These are phyloP conservation scores for Danio rerio DNA, from an alignment of 2,113 vertebrate species.

Conservation along the genomic window DNA sequence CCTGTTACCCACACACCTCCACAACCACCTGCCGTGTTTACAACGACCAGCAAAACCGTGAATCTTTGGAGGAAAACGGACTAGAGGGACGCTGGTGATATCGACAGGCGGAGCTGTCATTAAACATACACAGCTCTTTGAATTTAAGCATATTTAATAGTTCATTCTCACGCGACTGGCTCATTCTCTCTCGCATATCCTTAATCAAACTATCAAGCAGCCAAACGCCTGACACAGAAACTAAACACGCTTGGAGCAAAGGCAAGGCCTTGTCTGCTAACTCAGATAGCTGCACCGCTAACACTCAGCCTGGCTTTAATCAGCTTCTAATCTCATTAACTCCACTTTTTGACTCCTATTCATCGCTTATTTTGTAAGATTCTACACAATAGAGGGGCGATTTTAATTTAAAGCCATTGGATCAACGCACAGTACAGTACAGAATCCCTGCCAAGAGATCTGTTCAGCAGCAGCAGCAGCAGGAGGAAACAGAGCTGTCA, in stretches of 20 bases:
- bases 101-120: constrained; percentile 18
- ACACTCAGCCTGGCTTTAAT: constrained; percentile 27
- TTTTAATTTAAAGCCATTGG: neutral
- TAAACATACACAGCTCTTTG: neutral
- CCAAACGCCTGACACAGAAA: neutral
- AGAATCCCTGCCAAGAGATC: neutral
- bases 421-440: neutral
- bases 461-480: neutral
- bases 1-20: neutral
- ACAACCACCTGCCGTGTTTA: constrained; percentile 1
- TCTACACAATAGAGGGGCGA: neutral
- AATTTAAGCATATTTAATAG: constrained; percentile 7
- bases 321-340: constrained; percentile 39
- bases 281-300: constrained; percentile 32
- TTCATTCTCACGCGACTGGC: neutral
- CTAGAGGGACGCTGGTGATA: neutral
- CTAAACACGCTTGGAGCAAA: constrained; percentile 13
- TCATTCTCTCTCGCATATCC: neutral
- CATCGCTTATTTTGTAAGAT: constrained; percentile 15
- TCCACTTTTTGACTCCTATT: constrained; percentile 20
- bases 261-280: constrained; percentile 35
- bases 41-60: constrained; percentile 12
- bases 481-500: constrained; percentile 21
- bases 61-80: neutral
- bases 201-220: neutral